Evolutionary conservation across 2,797 vertebrate species (phyloP).

Genomic region (Holocentrus rufus): DNA sequence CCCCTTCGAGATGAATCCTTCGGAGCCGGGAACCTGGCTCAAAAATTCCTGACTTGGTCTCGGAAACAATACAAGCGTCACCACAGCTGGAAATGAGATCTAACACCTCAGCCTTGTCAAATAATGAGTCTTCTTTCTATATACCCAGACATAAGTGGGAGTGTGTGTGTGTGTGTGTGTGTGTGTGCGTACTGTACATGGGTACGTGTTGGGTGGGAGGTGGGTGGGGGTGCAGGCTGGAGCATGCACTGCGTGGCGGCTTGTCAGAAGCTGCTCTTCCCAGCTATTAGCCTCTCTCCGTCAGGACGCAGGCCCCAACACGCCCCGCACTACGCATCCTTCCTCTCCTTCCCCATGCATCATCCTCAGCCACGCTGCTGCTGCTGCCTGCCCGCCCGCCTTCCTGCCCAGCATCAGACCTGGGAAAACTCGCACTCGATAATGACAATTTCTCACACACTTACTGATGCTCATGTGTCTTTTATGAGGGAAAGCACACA

Average conservation of each 20-base stretch:
- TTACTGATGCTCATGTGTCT: conserved; percentile 6
- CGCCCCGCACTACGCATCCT: conserved; percentile 72
- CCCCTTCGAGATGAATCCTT: conserved; percentile 55
- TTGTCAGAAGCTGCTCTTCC: conserved; percentile 78
- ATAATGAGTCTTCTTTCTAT: conserved; percentile 69
- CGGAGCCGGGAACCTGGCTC: too few relatives aligned
- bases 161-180: conserved; percentile 14
- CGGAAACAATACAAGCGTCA: conserved; percentile 68
- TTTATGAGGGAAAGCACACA: neutral
- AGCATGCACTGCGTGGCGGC: conserved; percentile 70
- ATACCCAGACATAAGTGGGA: conserved; percentile 31
- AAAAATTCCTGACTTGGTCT: conserved; percentile 26
- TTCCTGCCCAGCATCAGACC: conserved; percentile 30
- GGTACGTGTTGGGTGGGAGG: conserved; percentile 26
- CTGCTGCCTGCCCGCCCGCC: conserved; percentile 14
- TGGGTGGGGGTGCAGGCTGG: conserved; percentile 63
- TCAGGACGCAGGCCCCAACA: conserved; percentile 82
- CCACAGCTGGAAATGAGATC: conserved; percentile 83
- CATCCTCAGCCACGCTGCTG: conserved; percentile 76
- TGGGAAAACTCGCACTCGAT: conserved; percentile 38
- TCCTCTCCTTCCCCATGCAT: conserved; percentile 59
- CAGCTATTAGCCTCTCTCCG: conserved; percentile 79
- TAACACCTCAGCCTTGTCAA: conserved; percentile 78
- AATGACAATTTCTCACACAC: conserved; percentile 18
- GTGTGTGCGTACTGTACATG: conserved; percentile 14